phyloP scores from a whole-genome alignment of 2,888 invertebrate genomes.

The Laothoe populi region DNA sequence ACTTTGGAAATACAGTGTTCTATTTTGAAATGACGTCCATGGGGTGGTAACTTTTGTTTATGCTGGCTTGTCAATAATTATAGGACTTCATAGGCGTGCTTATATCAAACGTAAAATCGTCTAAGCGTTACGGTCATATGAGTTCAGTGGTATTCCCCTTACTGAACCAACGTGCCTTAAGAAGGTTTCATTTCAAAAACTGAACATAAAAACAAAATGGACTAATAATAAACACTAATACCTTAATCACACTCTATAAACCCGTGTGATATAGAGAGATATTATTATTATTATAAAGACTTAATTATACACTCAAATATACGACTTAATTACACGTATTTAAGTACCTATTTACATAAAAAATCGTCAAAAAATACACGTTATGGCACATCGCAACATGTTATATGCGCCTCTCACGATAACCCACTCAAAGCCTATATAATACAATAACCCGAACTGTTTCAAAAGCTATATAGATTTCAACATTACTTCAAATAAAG shows the following conservation, averaged over 20 bases:
- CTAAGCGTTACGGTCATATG: no score
- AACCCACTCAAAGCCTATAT: conserved; percentile 4
- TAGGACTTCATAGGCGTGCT: no score
- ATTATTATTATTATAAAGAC: conserved; percentile 19
- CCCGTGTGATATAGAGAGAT: conserved; percentile 12
- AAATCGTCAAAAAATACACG: conserved; percentile 14
- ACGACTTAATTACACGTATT: conserved; percentile 23
- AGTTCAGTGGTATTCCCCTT: no score
- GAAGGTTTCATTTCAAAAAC: no score
- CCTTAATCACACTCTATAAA: conserved; percentile 5
- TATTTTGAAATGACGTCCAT: no score
- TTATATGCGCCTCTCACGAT: conserved; percentile 25
- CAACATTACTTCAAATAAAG: no score
- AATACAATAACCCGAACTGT: background rate
- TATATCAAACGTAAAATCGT: no score
- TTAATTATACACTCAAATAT: conserved; percentile 24
- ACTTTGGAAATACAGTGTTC: no score
- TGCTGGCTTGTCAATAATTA: no score
- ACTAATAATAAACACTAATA: background rate
- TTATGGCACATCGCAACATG: conserved; percentile 24
- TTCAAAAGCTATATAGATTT: background rate
- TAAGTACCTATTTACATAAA: conserved; percentile 21
- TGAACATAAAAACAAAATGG: conserved; percentile 15
- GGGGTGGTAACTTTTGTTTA: no score
- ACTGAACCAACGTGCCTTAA: no score